phyloP scores from a whole-genome alignment of 2,113 vertebrate species.

The Merops nubicus region DNA sequence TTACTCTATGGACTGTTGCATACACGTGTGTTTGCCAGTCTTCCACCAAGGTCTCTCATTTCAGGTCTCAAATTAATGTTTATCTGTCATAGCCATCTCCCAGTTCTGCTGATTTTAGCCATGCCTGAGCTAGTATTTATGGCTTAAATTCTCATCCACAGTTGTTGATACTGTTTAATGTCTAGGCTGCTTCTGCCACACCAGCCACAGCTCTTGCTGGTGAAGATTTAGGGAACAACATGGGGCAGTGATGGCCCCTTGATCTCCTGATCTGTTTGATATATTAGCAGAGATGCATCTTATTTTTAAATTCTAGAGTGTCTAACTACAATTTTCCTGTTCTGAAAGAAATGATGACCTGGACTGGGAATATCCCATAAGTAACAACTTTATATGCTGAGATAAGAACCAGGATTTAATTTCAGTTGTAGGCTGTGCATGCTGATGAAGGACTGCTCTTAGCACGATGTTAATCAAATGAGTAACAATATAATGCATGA shows the following conservation, averaged over 20 bases:
- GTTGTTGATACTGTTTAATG: background rate
- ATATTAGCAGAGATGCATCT: background rate
- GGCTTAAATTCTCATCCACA: background rate
- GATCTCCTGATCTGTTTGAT: background rate
- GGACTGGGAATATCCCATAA: background rate
- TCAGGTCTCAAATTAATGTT: background rate
- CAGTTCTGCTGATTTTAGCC: background rate
- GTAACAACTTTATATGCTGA: background rate
- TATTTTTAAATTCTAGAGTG: background rate
- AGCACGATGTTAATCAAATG: background rate
- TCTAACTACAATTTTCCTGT: background rate
- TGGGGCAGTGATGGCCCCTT: background rate
- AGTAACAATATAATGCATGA: background rate
- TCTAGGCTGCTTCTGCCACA: background rate
- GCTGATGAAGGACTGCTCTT: background rate
- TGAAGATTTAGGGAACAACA: fast-evolving
- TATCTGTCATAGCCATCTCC: background rate
- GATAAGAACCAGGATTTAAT: background rate
- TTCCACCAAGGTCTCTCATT: background rate
- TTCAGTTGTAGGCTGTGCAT: background rate
- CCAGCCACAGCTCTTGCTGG: background rate
- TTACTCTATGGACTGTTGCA: background rate
- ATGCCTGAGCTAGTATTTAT: background rate
- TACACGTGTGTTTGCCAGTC: background rate
- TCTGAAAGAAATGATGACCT: background rate